These are phyloP conservation scores for Brachionus paranguensis DNA, from an alignment of 1,140 invertebrate genomes.

Conservation along the genomic window DNA sequence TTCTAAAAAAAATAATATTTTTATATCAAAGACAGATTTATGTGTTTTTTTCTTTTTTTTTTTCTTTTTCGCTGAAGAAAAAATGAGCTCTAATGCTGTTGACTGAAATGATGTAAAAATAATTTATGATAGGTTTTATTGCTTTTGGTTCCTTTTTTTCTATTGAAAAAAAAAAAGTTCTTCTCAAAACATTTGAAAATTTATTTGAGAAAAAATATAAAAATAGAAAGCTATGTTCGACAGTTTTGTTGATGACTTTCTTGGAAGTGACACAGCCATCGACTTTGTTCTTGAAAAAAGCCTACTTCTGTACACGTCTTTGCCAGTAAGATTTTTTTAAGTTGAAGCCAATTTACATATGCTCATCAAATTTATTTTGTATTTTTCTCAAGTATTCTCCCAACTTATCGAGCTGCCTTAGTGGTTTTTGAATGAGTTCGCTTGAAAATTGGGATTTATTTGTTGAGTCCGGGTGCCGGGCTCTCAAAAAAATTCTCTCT, in stretches of 20 bases:
- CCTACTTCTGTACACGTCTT: not conserved
- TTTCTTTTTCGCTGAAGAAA: not conserved
- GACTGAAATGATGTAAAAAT: not conserved
- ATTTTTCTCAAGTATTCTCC: not conserved
- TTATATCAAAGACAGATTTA: slow-evolving; percentile 4
- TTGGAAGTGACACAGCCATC: not conserved
- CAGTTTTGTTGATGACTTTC: not conserved
- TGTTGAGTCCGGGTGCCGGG: too few relatives aligned
- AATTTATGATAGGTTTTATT: slow-evolving; percentile 28
- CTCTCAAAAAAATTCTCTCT: too few relatives aligned
- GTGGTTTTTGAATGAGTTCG: not conserved
- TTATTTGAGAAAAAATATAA: not conserved
- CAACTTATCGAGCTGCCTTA: not conserved
- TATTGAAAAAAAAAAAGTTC: not conserved
- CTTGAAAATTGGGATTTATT: not conserved
- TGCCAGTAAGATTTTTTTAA: slow-evolving; percentile 8
- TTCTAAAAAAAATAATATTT: not conserved
- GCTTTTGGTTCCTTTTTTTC: not conserved
- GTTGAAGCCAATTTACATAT: too few relatives aligned
- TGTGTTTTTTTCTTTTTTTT: not conserved
- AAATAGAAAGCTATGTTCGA: not conserved
- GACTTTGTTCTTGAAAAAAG: not conserved
- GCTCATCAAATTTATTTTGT: too few relatives aligned
- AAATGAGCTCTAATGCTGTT: not conserved
- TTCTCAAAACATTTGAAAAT: not conserved